These are phyloP conservation scores for Myiothlypis coronata DNA, from an alignment of 2,797 vertebrate genomes.

Conservation along the genomic window DNA sequence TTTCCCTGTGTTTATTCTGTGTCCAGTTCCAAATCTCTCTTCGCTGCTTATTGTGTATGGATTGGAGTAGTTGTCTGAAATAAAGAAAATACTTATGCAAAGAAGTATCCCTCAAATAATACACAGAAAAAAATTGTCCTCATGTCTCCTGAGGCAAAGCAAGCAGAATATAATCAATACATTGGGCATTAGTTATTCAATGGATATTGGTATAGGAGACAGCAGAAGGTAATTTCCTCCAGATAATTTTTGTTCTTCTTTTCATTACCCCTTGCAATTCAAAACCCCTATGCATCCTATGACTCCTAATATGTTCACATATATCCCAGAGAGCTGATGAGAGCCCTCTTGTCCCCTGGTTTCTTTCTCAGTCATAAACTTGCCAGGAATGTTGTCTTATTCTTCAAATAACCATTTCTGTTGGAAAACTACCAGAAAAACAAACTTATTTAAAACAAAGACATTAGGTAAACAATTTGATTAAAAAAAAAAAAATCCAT, in stretches of 20 bases:
- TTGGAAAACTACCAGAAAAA: neutral
- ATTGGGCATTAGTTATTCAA: neutral
- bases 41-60: rapidly evolving
- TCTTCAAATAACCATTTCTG: neutral
- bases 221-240: neutral
- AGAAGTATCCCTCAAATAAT: neutral
- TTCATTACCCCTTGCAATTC: neutral
- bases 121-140: neutral
- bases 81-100: neutral
- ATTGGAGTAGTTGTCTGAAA: neutral
- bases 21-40: neutral
- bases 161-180: neutral
- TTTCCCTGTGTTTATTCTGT: neutral
- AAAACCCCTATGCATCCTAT: neutral
- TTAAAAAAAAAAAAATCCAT: neutral
- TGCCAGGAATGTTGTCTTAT: neutral
- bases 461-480: neutral
- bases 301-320: neutral
- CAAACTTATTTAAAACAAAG: neutral
- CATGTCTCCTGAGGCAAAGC: neutral
- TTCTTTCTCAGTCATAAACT: neutral
- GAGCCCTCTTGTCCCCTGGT: neutral
- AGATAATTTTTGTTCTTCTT: neutral
- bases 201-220: neutral
- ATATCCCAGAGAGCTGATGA: neutral